Evolutionary conservation across 2,888 invertebrate species (phyloP).

Genomic region (Lycia hirtaria): DNA sequence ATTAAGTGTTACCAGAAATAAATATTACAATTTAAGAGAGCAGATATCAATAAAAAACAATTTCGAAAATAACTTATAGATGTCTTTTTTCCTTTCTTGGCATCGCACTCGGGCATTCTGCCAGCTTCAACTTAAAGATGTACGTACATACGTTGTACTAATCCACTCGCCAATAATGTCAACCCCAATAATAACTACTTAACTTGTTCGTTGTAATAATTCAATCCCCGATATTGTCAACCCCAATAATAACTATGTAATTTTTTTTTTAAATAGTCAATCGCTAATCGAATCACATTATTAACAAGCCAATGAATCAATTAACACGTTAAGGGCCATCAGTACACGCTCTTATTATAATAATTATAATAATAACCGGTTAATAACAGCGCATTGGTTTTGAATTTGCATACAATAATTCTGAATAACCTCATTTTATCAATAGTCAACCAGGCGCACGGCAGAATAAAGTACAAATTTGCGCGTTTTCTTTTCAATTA

Average conservation of each 20-base stretch:
- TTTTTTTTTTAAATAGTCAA: background rate
- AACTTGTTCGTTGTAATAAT: no score
- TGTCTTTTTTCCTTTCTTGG: no score
- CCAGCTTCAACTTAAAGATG: no score
- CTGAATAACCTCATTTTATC: background rate
- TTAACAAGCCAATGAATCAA: conserved; percentile 44
- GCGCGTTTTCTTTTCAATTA: background rate
- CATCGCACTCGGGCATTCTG: no score
- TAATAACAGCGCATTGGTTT: conserved; percentile 44
- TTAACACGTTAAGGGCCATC: conserved; percentile 48
- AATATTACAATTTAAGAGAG: no score
- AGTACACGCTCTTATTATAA: conserved; percentile 46
- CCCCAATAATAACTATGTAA: background rate
- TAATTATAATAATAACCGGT: conserved; percentile 44
- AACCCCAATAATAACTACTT: no score
- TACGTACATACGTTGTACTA: no score
- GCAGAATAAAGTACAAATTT: background rate
- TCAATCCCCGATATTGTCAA: no score
- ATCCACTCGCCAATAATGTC: no score
- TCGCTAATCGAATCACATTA: conserved; percentile 18
- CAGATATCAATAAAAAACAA: no score
- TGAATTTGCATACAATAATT: conserved; percentile 53
- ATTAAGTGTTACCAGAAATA: no score
- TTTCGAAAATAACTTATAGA: no score
- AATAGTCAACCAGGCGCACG: background rate